A percentile compares a stretch with the other conserved stretches of the same genome.
These are phyloP conservation scores for Distichodus sexfasciatus DNA, from an alignment of 2,797 vertebrate species.

Conservation along the genomic window DNA sequence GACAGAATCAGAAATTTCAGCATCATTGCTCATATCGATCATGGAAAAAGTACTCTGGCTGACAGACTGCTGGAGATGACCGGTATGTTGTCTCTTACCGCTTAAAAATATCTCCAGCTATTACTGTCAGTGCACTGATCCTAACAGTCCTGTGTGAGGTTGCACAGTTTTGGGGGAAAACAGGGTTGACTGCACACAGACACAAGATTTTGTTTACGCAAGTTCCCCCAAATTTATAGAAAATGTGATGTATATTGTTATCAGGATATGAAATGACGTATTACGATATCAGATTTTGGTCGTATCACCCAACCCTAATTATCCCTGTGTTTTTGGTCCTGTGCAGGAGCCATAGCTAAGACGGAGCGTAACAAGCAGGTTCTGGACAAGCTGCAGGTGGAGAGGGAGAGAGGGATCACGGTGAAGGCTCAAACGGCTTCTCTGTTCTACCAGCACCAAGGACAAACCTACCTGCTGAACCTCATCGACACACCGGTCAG, in stretches of 20 bases:
- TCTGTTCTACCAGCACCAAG: constrained; percentile 80
- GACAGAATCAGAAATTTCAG: constrained; percentile 93
- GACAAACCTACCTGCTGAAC: constrained; percentile 88
- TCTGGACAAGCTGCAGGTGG: constrained; percentile 96
- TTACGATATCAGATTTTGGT: too few species aligned
- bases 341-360: constrained; percentile 87
- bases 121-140: not conserved
- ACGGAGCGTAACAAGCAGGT: constrained; percentile 90
- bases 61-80: constrained; percentile 93
- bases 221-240: too few species aligned
- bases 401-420: constrained; percentile 94
- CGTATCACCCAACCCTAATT: too few species aligned
- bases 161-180: too few species aligned
- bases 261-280: too few species aligned
- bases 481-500: constrained; percentile 96
- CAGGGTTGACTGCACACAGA: too few species aligned
- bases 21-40: constrained; percentile 96
- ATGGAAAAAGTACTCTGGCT: constrained; percentile 97
- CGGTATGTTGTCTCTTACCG: constrained; percentile 71
- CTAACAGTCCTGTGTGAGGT: not conserved
- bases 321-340: not conserved
- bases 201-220: too few species aligned
- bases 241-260: too few species aligned
- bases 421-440: constrained; percentile 97
- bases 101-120: not conserved